Evolutionary conservation across 2,797 vertebrate species (phyloP).

Genomic region (Remorina albescens): DNA sequence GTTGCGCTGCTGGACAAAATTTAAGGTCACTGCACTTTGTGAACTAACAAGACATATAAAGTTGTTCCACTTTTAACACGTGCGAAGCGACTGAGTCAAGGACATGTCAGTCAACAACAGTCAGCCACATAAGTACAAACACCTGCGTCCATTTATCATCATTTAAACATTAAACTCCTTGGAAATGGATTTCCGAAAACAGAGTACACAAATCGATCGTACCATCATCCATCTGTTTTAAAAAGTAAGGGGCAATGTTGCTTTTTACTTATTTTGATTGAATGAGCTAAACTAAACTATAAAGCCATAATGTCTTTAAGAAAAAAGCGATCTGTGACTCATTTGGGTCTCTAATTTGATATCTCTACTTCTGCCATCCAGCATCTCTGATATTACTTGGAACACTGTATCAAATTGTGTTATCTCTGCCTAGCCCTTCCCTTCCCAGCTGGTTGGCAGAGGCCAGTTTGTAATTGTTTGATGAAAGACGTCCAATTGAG

Average conservation of each 20-base stretch:
- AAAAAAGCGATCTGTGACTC: constrained; percentile 46
- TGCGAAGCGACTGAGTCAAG: not conserved
- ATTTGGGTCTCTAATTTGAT: constrained; percentile 29
- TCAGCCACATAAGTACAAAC: not conserved
- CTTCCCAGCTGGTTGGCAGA: constrained; percentile 71
- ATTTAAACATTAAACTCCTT: not conserved
- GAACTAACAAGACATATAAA: not conserved
- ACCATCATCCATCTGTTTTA: not conserved
- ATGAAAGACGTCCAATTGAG: constrained; percentile 71
- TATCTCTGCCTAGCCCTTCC: constrained; percentile 69
- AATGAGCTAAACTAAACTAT: not conserved
- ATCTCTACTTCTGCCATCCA: constrained; percentile 38
- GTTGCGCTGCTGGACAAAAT: not conserved
- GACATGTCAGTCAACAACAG: not conserved
- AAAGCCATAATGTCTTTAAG: constrained; percentile 47
- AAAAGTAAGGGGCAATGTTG: not conserved
- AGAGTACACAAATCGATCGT: not conserved
- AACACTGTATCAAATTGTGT: constrained; percentile 53
- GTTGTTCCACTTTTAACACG: not conserved
- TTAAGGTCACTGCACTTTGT: not conserved
- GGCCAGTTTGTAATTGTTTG: constrained; percentile 61
- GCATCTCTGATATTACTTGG: constrained; percentile 46
- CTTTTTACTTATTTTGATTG: not conserved
- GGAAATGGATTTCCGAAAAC: not conserved
- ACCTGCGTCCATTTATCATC: not conserved